A percentile compares a stretch with the other conserved stretches of the same genome.
phyloP scores from a whole-genome alignment of 2,888 invertebrate species.

The Cephus sareptanus region DNA sequence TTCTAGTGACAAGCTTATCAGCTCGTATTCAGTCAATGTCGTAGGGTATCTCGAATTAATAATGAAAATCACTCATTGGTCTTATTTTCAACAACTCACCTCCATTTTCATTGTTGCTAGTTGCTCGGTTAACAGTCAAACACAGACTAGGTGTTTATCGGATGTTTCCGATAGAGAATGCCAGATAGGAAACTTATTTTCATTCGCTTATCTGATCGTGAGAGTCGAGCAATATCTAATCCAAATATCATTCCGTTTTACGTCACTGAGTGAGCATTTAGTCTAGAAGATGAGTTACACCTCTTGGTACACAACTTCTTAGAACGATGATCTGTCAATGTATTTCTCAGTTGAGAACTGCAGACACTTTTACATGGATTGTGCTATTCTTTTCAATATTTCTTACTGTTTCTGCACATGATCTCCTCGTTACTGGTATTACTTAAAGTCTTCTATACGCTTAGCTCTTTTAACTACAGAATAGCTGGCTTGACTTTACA shows the following conservation, averaged over 20 bases:
- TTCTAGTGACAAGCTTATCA: background rate
- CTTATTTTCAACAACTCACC: constrained; percentile 40
- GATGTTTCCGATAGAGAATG: constrained; percentile 15
- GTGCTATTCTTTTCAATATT: background rate
- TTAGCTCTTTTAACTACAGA: background rate
- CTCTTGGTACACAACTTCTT: background rate
- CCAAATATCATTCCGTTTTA: background rate
- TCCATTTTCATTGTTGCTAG: constrained; percentile 52
- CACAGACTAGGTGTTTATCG: constrained; percentile 19
- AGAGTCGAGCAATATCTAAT: constrained; percentile 12
- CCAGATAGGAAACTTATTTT: constrained; percentile 31
- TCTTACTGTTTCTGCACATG: background rate
- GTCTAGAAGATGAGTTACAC: background rate
- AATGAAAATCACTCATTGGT: background rate
- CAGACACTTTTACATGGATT: background rate
- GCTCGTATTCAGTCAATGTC: background rate
- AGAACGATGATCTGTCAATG: background rate
- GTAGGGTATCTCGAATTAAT: background rate
- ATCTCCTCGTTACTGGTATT: background rate
- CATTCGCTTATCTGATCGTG: constrained; percentile 37
- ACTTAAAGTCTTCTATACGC: background rate
- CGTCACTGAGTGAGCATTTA: background rate
- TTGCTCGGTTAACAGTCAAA: constrained; percentile 18
- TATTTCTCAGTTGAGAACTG: background rate
- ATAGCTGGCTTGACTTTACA: background rate